Base-by-base conservation (phyloP, 2,113 vertebrate species). In the Lagopus muta region DNA sequence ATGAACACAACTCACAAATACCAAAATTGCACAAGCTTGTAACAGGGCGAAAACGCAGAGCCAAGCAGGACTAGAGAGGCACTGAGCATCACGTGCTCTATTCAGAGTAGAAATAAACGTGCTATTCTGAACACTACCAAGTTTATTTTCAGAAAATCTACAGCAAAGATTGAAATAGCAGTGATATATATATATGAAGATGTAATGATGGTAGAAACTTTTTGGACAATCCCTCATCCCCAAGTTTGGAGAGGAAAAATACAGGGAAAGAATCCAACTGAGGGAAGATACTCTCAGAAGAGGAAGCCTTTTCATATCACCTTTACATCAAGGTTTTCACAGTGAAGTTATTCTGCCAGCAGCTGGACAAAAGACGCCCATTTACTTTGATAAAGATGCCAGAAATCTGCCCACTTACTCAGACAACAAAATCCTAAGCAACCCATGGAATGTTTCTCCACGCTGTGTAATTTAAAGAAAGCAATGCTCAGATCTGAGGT, bases 131-230 rank as follows among this genome's bases (percentile, higher is more conserved):
- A 93, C 74, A 55, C 21, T 92, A 88, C 48, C 80, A 62, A 86
- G 87, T 90, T 89, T 65, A 78, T 95, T 95, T 94, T 92, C 93
- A 92, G 84, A 79, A 87, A 89, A 91, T 66, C 32, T 21, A 82
- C n/a, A 87, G 54, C 66, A 89, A 91, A 47, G 73, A 84, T 60
- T n/a, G 57, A 94, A 94, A 84, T 5, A 89, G 87, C 28, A 85
- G 64, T 5, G 1, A 47, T 57, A 50, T 57, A 57, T 57, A 18
- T 18, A 19, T 17, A 57, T 30, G 19, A 57, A 57, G 11, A 17
- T 2, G 0, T 24, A 38, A 24, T 0, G 0, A 48, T 16, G 13
- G 52, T 64, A 83, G 52, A 14, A 64, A 61, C 54, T 90, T 74
- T 78, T 10, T 42, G 48, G 57, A 88, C 22, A 72, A 43, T n/a